These are phyloP conservation scores for Plecotus auritus DNA, from an alignment of 2,113 vertebrate genomes.

Conservation along the genomic window DNA sequence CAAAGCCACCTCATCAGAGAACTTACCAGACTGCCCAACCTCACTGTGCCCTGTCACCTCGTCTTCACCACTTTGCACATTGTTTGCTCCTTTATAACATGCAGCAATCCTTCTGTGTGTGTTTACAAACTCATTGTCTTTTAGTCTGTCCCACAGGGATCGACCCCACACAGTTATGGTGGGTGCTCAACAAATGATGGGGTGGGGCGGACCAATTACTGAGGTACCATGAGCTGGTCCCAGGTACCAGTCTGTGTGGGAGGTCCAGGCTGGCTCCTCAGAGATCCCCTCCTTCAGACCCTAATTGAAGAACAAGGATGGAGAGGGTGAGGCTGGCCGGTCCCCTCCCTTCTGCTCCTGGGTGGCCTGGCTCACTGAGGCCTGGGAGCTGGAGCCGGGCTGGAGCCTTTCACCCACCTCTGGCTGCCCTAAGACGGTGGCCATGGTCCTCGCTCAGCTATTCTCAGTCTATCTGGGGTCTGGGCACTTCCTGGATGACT, in stretches of 20 bases:
- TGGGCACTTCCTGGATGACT: not conserved
- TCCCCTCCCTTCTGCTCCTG: not conserved
- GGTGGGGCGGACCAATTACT: too few species aligned
- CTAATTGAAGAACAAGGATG: not conserved
- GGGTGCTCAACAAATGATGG: not conserved
- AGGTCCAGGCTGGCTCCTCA: not conserved
- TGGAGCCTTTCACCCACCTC: not conserved
- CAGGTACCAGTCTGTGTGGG: not conserved
- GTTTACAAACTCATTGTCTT: not conserved
- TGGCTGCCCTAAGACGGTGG: not conserved
- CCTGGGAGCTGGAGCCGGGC: not conserved
- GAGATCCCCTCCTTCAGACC: not conserved
- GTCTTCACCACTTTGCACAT: not conserved
- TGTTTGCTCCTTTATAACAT: not conserved
- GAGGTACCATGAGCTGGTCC: not conserved
- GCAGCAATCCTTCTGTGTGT: fast-evolving
- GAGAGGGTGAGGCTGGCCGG: not conserved
- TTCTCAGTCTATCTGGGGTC: not conserved
- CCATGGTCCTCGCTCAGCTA: not conserved
- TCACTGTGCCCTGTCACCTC: fast-evolving
- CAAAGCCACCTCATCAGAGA: not conserved
- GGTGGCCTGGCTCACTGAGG: not conserved
- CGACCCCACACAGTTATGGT: not conserved
- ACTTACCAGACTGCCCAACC: not conserved
- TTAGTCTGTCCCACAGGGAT: fast-evolving